These are phyloP conservation scores for Andrena chrysosceles DNA, from an alignment of 2,888 invertebrate species.

Conservation along the genomic window DNA sequence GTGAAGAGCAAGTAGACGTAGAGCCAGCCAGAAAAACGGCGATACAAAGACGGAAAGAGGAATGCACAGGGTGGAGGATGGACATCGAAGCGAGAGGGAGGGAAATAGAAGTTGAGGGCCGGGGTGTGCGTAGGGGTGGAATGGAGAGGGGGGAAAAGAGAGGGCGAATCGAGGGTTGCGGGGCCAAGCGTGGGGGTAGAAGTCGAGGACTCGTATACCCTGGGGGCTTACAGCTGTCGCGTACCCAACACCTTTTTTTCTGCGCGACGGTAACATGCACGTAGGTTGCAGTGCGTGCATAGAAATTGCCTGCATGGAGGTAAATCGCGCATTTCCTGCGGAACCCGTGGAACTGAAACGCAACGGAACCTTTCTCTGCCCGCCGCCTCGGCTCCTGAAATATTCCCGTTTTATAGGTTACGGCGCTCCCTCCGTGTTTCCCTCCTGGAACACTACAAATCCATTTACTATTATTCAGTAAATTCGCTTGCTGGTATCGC, in stretches of 20 bases:
- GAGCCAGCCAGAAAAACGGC: conserved; percentile 24
- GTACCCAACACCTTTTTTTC: conserved; percentile 81
- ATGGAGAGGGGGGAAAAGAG: conserved; percentile 48
- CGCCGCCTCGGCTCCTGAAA: conserved; percentile 25
- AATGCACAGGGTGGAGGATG: conserved; percentile 12
- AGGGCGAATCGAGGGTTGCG: conserved; percentile 69
- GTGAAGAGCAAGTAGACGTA: neutral
- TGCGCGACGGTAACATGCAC: conserved; percentile 61
- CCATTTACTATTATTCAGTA: no score
- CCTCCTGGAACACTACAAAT: neutral
- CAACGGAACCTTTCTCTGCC: conserved; percentile 26
- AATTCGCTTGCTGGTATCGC: no score
- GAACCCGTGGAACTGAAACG: conserved; percentile 58
- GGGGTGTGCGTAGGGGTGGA: conserved; percentile 43
- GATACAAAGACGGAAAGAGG: conserved; percentile 22
- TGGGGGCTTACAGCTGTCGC: conserved; percentile 84
- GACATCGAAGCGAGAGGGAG: conserved; percentile 1
- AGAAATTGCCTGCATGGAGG: conserved; percentile 68
- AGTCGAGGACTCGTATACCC: conserved; percentile 81
- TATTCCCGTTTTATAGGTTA: conserved; percentile 49
- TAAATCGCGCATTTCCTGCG: conserved; percentile 69
- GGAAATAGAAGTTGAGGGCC: conserved; percentile 16
- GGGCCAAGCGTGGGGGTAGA: conserved; percentile 72
- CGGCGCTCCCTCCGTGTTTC: neutral
- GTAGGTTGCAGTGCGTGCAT: conserved; percentile 63